Conservation (phyloP, 2,888 invertebrate genomes). For the Endotricha flammealis region DNA sequence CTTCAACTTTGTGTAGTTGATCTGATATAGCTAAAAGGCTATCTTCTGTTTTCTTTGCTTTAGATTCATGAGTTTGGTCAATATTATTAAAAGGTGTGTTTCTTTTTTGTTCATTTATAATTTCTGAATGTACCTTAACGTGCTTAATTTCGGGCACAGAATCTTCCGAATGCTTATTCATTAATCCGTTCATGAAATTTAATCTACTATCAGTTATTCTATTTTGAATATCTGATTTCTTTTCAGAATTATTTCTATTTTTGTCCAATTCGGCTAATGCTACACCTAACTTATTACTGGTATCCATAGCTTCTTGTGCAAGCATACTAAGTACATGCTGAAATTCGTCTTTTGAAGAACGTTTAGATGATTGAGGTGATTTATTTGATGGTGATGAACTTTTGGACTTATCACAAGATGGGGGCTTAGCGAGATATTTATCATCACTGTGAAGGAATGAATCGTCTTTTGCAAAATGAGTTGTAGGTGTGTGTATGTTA, state of each 20-base stretch:
- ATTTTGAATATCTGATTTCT: slow-evolving; percentile 63
- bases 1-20: slow-evolving; percentile 69
- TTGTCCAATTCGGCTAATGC: slow-evolving; percentile 80
- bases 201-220: slow-evolving; percentile 70
- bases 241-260: slow-evolving; percentile 62
- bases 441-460: slow-evolving; percentile 72
- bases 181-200: slow-evolving; percentile 68
- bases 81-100: slow-evolving; percentile 17
- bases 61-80: slow-evolving; percentile 37
- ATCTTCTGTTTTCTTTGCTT: slow-evolving; percentile 69
- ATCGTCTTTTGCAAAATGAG: slow-evolving; percentile 74
- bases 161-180: slow-evolving; percentile 47
- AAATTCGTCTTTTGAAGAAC: slow-evolving; percentile 73
- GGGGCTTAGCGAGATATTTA: slow-evolving; percentile 67
- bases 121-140: slow-evolving; percentile 42
- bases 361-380: slow-evolving; percentile 71
- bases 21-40: slow-evolving; percentile 70
- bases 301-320: slow-evolving; percentile 86
- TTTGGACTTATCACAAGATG: slow-evolving; percentile 73
- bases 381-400: slow-evolving; percentile 78
- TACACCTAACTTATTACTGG: slow-evolving; percentile 83
- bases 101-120: slow-evolving; percentile 28
- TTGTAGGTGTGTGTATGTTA: slow-evolving; percentile 63
- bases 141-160: slow-evolving; percentile 40
- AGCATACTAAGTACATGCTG: slow-evolving; percentile 86